Percentiles rank a stretch among this genome's conserved stretches.
Conservation (phyloP, 2,888 invertebrate species). For the Erebia ligea region DNA sequence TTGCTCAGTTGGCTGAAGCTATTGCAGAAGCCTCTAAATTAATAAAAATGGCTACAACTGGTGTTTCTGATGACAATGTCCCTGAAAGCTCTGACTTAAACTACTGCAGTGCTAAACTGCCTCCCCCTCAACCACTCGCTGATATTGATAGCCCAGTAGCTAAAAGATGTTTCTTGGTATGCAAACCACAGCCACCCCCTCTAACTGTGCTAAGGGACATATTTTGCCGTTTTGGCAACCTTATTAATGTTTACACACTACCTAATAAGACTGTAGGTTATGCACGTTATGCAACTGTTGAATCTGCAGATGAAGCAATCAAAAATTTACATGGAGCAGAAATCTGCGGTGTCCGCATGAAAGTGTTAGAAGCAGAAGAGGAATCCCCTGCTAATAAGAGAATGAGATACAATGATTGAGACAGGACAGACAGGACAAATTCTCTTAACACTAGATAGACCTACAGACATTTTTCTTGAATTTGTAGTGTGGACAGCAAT, state of each 20-base stretch:
- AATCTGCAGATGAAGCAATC: constrained; percentile 90
- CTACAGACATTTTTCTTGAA: constrained; percentile 34
- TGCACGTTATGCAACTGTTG: constrained; percentile 90
- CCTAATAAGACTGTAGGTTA: constrained; percentile 96
- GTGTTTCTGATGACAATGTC: constrained; percentile 51
- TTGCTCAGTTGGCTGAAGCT: constrained; percentile 88
- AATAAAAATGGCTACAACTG: constrained; percentile 85
- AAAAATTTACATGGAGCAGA: constrained; percentile 91
- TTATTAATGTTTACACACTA: constrained; percentile 95
- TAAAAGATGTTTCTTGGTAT: constrained; percentile 87
- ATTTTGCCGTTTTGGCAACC: constrained; percentile 94
- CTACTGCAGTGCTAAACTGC: constrained; percentile 88
- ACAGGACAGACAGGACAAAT: constrained; percentile 43
- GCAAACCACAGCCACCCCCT: constrained; percentile 87
- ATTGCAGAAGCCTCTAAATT: constrained; percentile 90
- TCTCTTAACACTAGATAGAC: constrained; percentile 38
- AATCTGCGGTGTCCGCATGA: constrained; percentile 92
- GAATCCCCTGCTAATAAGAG: constrained; percentile 63
- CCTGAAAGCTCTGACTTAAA: constrained; percentile 63
- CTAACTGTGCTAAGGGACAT: constrained; percentile 91
- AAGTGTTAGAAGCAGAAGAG: constrained; percentile 93
- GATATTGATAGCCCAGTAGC: constrained; percentile 86
- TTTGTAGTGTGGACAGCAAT: constrained; percentile 28
- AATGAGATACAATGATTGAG: constrained; percentile 49
- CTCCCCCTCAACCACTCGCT: constrained; percentile 87